These are phyloP conservation scores for Platycercus adscitus DNA, from an alignment of 2,113 vertebrate species.

Conservation along the genomic window DNA sequence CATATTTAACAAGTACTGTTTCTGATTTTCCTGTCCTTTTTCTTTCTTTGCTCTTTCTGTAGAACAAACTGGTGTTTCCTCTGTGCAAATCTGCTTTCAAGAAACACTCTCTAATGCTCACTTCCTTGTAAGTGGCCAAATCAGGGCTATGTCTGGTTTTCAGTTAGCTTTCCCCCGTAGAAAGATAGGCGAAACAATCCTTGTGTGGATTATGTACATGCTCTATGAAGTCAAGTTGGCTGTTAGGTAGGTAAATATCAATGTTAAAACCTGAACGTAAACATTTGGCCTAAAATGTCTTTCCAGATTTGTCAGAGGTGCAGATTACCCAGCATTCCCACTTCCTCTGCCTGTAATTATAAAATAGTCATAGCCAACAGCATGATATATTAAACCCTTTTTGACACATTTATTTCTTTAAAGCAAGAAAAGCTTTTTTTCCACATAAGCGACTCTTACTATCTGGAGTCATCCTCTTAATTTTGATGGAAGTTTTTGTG, in stretches of 20 bases:
- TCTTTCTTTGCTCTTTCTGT: constrained; percentile 71
- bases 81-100: constrained; percentile 83
- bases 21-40: constrained; percentile 62
- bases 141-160: constrained; percentile 44
- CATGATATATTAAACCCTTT: neutral
- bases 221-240: constrained; percentile 23
- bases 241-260: neutral
- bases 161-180: neutral
- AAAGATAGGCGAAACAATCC: neutral
- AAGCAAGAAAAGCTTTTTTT: neutral
- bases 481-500: neutral
- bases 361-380: neutral
- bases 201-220: neutral
- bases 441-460: neutral
- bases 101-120: constrained; percentile 81
- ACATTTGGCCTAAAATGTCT: neutral
- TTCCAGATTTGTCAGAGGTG: neutral
- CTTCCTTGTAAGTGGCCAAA: constrained; percentile 81
- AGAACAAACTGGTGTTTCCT: constrained; percentile 88
- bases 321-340: neutral
- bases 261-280: neutral
- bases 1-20: constrained; percentile 46
- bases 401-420: neutral
- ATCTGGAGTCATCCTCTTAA: neutral
- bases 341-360: neutral